A percentile compares a stretch with the other conserved stretches of the same genome.
Evolutionary conservation across 2,888 invertebrate genomes (phyloP).

Genomic region (Bombylius discolor): DNA sequence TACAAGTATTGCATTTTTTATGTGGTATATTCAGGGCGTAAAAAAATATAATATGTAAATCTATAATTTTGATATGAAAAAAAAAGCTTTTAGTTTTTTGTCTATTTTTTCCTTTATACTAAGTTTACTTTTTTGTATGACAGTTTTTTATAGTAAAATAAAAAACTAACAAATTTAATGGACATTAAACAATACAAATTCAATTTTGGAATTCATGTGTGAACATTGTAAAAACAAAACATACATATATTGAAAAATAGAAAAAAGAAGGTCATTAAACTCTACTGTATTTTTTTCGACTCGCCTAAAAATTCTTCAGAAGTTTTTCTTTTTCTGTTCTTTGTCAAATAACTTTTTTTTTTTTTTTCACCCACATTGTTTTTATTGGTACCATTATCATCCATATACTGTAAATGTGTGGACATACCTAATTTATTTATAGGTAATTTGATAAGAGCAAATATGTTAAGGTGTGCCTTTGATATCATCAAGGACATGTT

Average conservation of each 20-base stretch:
- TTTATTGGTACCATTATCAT: neutral
- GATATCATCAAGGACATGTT: neutral
- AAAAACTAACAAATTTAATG: neutral
- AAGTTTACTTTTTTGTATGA: too few species aligned
- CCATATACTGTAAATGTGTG: neutral
- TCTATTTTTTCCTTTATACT: too few species aligned
- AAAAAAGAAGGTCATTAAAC: constrained; percentile 1
- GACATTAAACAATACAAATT: neutral
- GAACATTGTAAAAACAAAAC: neutral
- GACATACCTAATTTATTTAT: neutral
- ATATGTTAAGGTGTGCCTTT: neutral
- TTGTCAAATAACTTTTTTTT: neutral
- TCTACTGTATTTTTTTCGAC: neutral
- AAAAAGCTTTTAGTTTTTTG: too few species aligned
- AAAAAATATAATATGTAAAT: too few species aligned
- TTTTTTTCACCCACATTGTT: neutral
- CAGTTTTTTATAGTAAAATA: too few species aligned
- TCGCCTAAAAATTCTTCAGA: too few species aligned
- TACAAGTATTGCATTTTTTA: too few species aligned
- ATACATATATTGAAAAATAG: neutral
- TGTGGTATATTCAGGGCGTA: too few species aligned
- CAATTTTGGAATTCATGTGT: neutral
- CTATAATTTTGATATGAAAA: too few species aligned
- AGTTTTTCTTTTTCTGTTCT: neutral
- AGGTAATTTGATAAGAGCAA: neutral